Conservation (phyloP, 2,797 vertebrate genomes). For the Distichodus sexfasciatus region DNA sequence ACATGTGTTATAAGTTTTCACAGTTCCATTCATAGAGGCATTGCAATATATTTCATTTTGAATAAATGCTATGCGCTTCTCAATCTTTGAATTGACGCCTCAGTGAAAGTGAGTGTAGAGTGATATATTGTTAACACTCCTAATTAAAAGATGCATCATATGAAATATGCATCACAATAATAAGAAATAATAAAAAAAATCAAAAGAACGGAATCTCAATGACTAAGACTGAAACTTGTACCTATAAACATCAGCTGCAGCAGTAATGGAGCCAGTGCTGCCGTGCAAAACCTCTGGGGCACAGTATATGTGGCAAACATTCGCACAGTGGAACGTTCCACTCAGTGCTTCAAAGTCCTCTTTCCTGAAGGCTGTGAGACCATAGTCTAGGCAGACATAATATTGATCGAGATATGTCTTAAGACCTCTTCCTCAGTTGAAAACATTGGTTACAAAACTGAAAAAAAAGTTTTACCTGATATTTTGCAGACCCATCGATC, state of each 20-base stretch:
- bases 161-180: too few species aligned
- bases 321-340: constrained; percentile 58
- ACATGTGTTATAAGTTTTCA: background rate
- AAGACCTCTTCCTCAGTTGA: background rate
- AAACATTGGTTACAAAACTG: too few species aligned
- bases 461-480: too few species aligned
- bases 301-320: constrained; percentile 63
- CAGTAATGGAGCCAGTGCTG: constrained; percentile 56
- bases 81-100: too few species aligned
- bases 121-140: too few species aligned
- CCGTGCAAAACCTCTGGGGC: constrained; percentile 72
- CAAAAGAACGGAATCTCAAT: too few species aligned
- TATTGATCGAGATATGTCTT: background rate
- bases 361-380: constrained; percentile 68
- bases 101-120: too few species aligned
- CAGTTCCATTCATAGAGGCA: background rate
- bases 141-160: too few species aligned
- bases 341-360: constrained; percentile 67
- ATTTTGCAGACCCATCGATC: constrained; percentile 81
- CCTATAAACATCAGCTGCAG: constrained; percentile 71
- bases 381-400: constrained; percentile 62
- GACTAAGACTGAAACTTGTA: constrained; percentile 36
- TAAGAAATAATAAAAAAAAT: too few species aligned
- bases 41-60: background rate
- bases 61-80: background rate